Base-by-base conservation (phyloP, 2,888 invertebrate genomes). In the Amorpha juglandis region DNA sequence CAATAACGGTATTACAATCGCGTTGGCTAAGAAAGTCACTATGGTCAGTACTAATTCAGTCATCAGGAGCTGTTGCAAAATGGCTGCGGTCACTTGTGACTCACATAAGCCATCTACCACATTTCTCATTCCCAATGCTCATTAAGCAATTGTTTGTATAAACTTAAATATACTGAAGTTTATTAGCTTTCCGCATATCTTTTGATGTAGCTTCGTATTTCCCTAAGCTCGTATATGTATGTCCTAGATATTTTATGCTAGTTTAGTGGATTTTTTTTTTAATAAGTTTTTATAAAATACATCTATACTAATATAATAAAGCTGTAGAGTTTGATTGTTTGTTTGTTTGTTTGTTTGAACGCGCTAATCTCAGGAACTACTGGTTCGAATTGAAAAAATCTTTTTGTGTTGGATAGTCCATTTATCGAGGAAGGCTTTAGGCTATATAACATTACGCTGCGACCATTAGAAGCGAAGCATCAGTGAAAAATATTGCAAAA, bases 81-180 rank as follows among this genome's bases (percentile, higher is more conserved):
- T 48, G 63, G 77, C 72, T 68, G 74, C 65, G 78, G 72, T 75
- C 75, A 75, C 67, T 64, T 69, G 74, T 81, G 81, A 82, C 75
- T 81, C 79, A 82, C 79, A 66, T 53, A 27, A 47, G 45, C n/a
- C 63, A 66, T 63, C 63, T 63, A 66, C 63, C 53, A 42, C 63
- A 35, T 62, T 66, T 50, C 33, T 52, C 14, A 19, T 66, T 42
- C 45, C n/a, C 52, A 53, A 62, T 33, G 51, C 16, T 62, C 62
- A 45, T 51, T 48, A 65, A 42, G n/a, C 27, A 16, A 55, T 16
- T 53, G 19, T 42, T 58, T 58, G 42, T 19, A 6, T 16, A 42
- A 16, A 38, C 38, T 58, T 42, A 58, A 58, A 58, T 42, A 38
- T 42, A 58, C 58, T 58, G 19, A 42, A 58, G 42, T 58, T 58